Conservation (phyloP, 2,113 vertebrate species). For the Mormoops blainvillei region DNA sequence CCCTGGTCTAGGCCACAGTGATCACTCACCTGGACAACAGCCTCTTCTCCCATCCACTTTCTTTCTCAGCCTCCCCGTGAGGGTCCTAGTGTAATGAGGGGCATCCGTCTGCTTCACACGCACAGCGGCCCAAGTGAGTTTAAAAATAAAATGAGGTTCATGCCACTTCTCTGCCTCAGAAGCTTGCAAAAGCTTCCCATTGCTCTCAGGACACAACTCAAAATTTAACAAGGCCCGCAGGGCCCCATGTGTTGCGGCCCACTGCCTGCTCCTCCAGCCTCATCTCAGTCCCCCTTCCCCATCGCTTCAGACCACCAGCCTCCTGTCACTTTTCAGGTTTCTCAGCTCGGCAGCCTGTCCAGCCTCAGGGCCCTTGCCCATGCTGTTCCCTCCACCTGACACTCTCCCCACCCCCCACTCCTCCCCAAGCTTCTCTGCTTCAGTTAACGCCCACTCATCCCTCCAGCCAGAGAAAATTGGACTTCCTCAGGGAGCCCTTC, state of each 20-base stretch:
- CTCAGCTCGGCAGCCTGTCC: rapidly evolving
- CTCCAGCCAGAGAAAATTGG: not conserved
- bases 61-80: not conserved
- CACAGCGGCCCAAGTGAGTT: not conserved
- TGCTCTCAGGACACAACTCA: not conserved
- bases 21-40: not conserved
- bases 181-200: not conserved
- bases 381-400: not conserved
- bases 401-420: not conserved
- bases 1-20: rapidly evolving
- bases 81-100: not conserved
- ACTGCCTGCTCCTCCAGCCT: not conserved
- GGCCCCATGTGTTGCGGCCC: not conserved
- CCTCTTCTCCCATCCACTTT: not conserved
- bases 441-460: not conserved
- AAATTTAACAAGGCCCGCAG: not conserved
- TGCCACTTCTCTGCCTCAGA: not conserved
- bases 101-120: too few relatives aligned
- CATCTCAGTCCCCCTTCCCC: not conserved
- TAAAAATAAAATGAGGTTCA: not conserved
- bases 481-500: not conserved
- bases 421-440: not conserved
- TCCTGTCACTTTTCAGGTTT: not conserved
- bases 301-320: rapidly evolving
- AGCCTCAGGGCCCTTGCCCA: not conserved